Base-by-base conservation (phyloP, 2,888 invertebrate species). In the Pandemis cinnamomeana region DNA sequence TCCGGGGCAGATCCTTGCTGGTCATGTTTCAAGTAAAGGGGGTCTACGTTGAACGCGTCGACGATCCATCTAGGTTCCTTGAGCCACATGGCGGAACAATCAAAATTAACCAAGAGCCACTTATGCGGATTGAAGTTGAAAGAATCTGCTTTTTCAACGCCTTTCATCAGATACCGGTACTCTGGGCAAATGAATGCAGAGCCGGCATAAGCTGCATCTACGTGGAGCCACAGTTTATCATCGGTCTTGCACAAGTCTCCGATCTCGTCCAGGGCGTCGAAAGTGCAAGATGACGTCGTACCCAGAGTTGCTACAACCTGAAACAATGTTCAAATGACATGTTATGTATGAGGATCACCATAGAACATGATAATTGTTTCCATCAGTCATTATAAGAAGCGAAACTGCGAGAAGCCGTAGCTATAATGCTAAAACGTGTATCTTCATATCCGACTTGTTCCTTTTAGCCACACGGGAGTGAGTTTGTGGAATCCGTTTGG, bases 101-200 rank as follows among this genome's bases (percentile, higher is more conserved):
- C 99, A 83, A 99, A 99, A 90, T 99, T 99, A n/a, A 99, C 98
- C 80, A 99, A 91, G 96, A 99, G 94, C 99, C 99, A 99, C 91
- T 99, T 99, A 91, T 99, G 99, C 0, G 99, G 99, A 88, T 99
- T 99, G 86, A 99, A 99, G 90, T 99, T 99, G 89, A 99, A 99
- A 0, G 99, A 99, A 84, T 99, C 98, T 0, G 98, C 99, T 75
- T 96, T 95, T 90, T 99, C 97, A 7, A 98, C 89, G 41, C 98
- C 98, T 80, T 96, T 96, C 96, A 99, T 97, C 41, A 98, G 93
- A 84, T 98, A 96, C 60, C 99, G 96, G 90, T 97, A 99, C 92
- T 99, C 99, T 0, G 99, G 99, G 83, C 99, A 99, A 80, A 99
- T 97, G 87, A 99, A 98, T 0, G 99, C 97, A 0, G 98, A 98